A percentile compares a stretch with the other conserved stretches of the same genome.
Conservation (phyloP, 2,113 vertebrate species). For the Myanophis thanlyinensis region DNA sequence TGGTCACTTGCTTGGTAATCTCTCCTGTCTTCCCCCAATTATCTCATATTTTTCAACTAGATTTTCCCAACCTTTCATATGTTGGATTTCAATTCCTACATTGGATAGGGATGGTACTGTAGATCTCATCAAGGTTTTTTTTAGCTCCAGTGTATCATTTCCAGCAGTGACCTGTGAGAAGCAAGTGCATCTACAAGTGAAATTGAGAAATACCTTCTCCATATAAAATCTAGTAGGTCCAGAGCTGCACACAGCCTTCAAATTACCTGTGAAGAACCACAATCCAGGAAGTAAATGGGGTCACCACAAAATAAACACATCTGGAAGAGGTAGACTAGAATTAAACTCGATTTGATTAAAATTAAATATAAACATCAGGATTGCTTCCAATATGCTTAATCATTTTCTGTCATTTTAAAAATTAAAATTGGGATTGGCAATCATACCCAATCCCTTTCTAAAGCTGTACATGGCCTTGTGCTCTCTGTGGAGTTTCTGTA, state of each 20-base stretch:
- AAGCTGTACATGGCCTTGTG: background rate
- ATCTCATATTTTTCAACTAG: background rate
- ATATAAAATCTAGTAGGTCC: background rate
- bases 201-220: background rate
- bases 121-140: background rate
- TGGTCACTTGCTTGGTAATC: background rate
- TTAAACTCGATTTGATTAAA: background rate
- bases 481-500: background rate
- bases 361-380: background rate
- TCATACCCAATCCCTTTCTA: background rate
- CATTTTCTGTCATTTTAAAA: background rate
- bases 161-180: background rate
- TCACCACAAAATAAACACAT: background rate
- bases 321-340: background rate
- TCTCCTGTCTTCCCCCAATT: background rate
- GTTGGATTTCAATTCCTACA: background rate
- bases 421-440: background rate
- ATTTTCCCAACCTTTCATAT: background rate
- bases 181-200: background rate
- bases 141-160: background rate
- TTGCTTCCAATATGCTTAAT: background rate
- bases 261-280: background rate
- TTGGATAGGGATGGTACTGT: background rate
- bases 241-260: background rate
- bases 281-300: background rate